Percentiles rank a stretch among this genome's conserved stretches.
phyloP scores from a whole-genome alignment of 2,113 vertebrate species.

The Datnioides undecimradiatus region DNA sequence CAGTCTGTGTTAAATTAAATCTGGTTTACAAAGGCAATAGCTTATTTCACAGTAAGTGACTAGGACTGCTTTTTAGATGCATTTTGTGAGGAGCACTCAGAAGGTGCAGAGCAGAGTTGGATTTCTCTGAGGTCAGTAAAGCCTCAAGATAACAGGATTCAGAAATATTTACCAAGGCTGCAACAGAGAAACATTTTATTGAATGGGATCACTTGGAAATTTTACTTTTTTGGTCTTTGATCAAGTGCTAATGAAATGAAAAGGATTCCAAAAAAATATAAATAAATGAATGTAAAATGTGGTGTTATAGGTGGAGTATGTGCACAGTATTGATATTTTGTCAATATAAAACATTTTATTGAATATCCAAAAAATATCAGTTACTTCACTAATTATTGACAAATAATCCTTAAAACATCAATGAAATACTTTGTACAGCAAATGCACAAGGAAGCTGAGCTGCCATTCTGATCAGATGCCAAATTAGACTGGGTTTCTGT shows the following conservation, averaged over 20 bases:
- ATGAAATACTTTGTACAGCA: background rate
- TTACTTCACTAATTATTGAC: background rate
- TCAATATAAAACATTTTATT: background rate
- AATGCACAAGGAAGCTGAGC: background rate
- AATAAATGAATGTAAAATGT: too few relatives aligned
- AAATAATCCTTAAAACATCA: background rate
- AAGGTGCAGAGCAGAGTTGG: background rate
- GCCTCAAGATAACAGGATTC: background rate
- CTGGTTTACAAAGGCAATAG: background rate
- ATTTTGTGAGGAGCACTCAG: background rate
- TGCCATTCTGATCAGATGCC: too few relatives aligned
- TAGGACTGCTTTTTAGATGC: background rate
- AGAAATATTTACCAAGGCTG: background rate
- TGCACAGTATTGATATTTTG: too few relatives aligned
- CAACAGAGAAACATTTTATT: background rate
- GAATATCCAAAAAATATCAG: background rate
- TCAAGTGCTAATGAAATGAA: background rate
- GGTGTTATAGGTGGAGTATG: too few relatives aligned
- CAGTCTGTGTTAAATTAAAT: slow-evolving; percentile 11
- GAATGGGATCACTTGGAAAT: background rate
- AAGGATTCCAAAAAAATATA: too few relatives aligned
- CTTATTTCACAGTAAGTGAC: background rate
- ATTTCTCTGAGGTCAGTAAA: background rate
- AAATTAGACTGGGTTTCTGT: background rate
- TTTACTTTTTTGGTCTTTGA: background rate